Percentiles rank a stretch among this genome's conserved stretches.
Evolutionary conservation across 2,797 vertebrate genomes (phyloP).

Genomic region (Cuniculus paca): DNA sequence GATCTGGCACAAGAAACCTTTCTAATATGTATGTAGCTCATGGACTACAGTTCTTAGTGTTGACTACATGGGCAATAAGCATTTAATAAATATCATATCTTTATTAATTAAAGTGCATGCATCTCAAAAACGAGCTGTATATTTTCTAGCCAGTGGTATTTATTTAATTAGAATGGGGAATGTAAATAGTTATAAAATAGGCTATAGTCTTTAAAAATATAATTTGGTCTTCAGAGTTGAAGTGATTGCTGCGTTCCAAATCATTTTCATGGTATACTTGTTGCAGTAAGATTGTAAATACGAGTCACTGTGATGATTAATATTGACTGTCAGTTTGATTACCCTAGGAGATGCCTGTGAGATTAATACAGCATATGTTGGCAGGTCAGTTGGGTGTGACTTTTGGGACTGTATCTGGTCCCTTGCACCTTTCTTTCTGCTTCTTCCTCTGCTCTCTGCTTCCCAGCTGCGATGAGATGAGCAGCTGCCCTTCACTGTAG

Average conservation of each 20-base stretch:
- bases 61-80: not conserved
- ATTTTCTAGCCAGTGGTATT: not conserved
- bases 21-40: not conserved
- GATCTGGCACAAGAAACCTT: not conserved
- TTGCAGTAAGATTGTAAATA: constrained; percentile 36
- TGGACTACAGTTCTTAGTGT: constrained; percentile 5
- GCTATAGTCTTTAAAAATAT: constrained; percentile 33
- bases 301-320: not conserved
- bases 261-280: constrained; percentile 45
- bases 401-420: not conserved
- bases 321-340: not conserved
- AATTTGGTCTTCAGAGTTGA: constrained; percentile 14
- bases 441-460: not conserved
- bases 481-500: not conserved
- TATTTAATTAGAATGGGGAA: constrained; percentile 27
- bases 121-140: constrained; percentile 28
- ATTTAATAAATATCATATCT: not conserved
- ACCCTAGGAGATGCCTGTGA: not conserved
- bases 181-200: constrained; percentile 33
- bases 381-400: not conserved
- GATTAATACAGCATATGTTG: not conserved
- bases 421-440: not conserved
- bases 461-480: not conserved
- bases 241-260: not conserved
- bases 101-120: constrained; percentile 40